phyloP scores from a whole-genome alignment of 2,888 invertebrate genomes.

The Hybos culiciformis region DNA sequence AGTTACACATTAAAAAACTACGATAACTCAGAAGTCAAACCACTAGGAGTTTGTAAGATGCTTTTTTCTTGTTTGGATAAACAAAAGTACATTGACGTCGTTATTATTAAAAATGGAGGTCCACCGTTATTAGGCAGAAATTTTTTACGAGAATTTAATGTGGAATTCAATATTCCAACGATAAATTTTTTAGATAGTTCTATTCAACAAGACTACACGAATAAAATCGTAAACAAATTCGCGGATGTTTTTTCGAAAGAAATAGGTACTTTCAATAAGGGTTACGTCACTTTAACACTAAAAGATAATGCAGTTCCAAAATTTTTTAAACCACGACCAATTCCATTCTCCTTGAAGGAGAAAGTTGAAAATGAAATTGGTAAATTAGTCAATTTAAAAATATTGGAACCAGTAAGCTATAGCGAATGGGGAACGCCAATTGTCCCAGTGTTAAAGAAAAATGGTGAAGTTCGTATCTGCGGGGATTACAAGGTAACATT shows the following conservation, averaged over 20 bases:
- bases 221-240: not conserved
- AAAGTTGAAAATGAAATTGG: too few relatives aligned
- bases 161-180: constrained; percentile 3
- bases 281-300: constrained; percentile 3
- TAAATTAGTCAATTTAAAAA: too few relatives aligned
- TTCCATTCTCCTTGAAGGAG: constrained; percentile 10
- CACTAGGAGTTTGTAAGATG: constrained; percentile 5
- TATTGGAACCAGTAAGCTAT: constrained; percentile 13
- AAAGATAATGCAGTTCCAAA: constrained; percentile 4
- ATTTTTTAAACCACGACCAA: constrained; percentile 5
- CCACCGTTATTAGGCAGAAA: constrained; percentile 3
- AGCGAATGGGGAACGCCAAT: constrained; percentile 12
- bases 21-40: constrained; percentile 3
- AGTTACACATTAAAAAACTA: constrained; percentile 1
- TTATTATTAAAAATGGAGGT: constrained; percentile 5
- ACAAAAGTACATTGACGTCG: not conserved
- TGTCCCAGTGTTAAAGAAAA: too few relatives aligned
- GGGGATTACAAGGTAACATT: constrained; percentile 13
- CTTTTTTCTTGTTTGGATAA: constrained; percentile 3
- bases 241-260: not conserved
- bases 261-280: constrained; percentile 6
- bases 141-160: not conserved
- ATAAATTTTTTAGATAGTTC: constrained; percentile 6
- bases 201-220: not conserved
- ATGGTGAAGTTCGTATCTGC: constrained; percentile 10